Base-by-base conservation (phyloP, 2,888 invertebrate species). In the Zhuqinia jingwanae region DNA sequence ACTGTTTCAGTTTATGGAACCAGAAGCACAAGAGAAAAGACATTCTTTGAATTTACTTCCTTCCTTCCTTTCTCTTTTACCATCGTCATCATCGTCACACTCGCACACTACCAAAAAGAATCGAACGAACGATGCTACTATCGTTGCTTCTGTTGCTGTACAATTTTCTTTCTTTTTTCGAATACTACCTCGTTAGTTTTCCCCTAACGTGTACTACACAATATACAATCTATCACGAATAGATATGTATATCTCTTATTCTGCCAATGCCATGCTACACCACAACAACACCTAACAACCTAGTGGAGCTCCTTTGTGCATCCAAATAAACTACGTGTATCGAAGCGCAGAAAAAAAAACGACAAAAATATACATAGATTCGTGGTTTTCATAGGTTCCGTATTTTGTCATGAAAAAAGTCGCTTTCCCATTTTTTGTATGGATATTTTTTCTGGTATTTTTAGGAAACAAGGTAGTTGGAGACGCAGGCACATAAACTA, bases 101-200 rank as follows among this genome's bases (percentile, higher is more conserved):
- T 42, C 68, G 8, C 45, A 15, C 68, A 22, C n/a, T n/a, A 68
- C 68, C n/a, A n/a, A n/a, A 68, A 63, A 63, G 63, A 47, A 47
- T 1, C 30, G 36, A 63, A 36, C 63, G 63, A 63, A 63, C 63
- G 30, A 63, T 15, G 11, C 63, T 36, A 36, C 45, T 56, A 17
- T n/a, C 17, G 1, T 17, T 15, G 42, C 45, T 42, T 1, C 45
- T 68, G 11, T 45, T 45, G 5, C 22, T 68, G 20, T 45, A 68
- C 20, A 68, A 30, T 63, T 63, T 60, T 22, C 13, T 6, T 65
- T 65, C 65, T 65, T 42, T 27, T 42, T 42, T 68, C 20, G 42
- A 22, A 22, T 22, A 68, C 68, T 68, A 45, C 42, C 68, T 68
- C 68, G 68, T 68, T 68, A 68, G 68, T 68, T 68, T 65, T 68